A percentile compares a stretch with the other conserved stretches of the same genome.
phyloP scores from a whole-genome alignment of 2,113 vertebrate species.

The Muntiacus muntjak region DNA sequence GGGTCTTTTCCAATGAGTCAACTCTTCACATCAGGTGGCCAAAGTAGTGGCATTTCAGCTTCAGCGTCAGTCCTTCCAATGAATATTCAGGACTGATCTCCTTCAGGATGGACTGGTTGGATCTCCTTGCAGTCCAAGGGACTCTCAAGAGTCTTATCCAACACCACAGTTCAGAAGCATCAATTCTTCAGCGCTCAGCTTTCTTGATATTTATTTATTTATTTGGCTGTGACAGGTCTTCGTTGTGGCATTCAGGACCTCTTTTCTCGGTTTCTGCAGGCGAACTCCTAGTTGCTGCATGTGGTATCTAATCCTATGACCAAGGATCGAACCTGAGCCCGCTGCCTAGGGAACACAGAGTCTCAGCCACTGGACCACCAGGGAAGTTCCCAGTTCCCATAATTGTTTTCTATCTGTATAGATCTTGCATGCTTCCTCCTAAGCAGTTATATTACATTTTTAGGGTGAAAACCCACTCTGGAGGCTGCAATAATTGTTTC shows the following conservation, averaged over 20 bases:
- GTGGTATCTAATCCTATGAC: background rate
- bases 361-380: background rate
- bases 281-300: background rate
- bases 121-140: background rate
- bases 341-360: background rate
- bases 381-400: background rate
- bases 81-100: background rate
- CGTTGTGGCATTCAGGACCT: background rate
- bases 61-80: background rate
- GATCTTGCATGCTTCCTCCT: background rate
- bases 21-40: rapidly evolving
- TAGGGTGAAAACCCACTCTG: background rate
- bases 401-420: background rate
- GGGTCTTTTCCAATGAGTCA: background rate
- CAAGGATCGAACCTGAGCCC: background rate
- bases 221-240: background rate
- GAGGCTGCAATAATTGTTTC: background rate
- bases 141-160: background rate
- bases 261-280: background rate
- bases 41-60: background rate
- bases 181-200: rapidly evolving
- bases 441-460: background rate
- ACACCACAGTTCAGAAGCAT: background rate
- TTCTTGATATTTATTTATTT: background rate
- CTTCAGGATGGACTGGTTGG: background rate